Base-by-base conservation (phyloP, 2,113 vertebrate species). In the Nibea albiflora region DNA sequence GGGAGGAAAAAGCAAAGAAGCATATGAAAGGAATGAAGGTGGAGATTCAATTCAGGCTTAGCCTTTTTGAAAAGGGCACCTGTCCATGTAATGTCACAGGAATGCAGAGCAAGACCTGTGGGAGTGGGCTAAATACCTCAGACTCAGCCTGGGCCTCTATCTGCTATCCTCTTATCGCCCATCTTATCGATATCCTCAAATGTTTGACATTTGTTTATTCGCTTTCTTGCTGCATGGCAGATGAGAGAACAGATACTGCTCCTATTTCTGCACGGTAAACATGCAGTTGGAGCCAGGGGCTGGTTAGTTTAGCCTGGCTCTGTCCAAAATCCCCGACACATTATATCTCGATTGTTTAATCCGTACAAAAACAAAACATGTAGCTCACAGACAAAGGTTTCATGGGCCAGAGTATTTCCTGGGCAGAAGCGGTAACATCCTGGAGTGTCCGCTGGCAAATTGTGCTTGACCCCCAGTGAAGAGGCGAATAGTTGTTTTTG, bases 61-160 rank as follows among this genome's bases (percentile, higher is more conserved):
- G 62, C 67, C 61, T 82, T 80, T 75, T 58, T 85, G 61, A 87
- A 92, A 92, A 92, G 89, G 87, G 72, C 86, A 88, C 26, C 63
- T 62, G 80, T 84, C 60, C 81, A 63, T 11, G 46, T 81, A 68
- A 78, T 70, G 82, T 58, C 53, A 78, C 70, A 71, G 72, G 49
- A 87, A 83, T 83, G 70, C 66, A 50, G 75, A 56, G 46, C 69
- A 61, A 67, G 22, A 35, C n/a, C 61, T 53, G 50, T 26, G 44
- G 52, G 73, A 81, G 65, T 39, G 79, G 47, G 65, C 19, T 60
- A 8, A 49, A 60, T 72, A 65, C 74, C 58, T 76, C 50, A 61
- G 71, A 61, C 76, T 83, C 87, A 86, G 83, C 54, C 54, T 11
- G 42, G 44, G 71, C 17, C 56, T 64, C 39, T 4, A 0, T 47